Percentiles rank a stretch among this genome's conserved stretches.
phyloP scores from a whole-genome alignment of 37 sponge, comb jelly and placozoan genomes.

The Cliona cf. orientalis region DNA sequence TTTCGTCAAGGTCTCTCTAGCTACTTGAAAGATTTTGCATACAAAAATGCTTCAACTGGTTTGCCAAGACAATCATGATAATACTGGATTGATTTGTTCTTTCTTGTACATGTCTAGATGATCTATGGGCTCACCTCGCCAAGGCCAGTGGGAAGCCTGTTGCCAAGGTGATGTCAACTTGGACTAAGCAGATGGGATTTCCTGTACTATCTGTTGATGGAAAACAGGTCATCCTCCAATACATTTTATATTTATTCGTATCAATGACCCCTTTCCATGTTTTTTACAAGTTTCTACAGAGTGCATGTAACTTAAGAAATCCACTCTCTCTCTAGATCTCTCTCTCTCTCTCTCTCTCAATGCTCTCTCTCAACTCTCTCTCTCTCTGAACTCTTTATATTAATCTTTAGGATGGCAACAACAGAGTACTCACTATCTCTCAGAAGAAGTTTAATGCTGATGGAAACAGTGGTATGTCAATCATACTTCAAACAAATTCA shows the following conservation, averaged over 20 bases:
- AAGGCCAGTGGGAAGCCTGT: constrained; percentile 80
- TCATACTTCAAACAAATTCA: neutral
- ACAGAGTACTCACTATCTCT: constrained; percentile 54
- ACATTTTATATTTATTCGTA: no score
- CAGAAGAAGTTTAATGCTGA: constrained; percentile 90
- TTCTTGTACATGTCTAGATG: constrained; percentile 60
- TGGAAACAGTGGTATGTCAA: constrained; percentile 56
- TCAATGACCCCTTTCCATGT: no score
- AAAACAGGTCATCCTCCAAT: constrained; percentile 71
- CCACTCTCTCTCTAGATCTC: no score
- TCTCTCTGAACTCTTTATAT: neutral
- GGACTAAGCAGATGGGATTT: constrained; percentile 96
- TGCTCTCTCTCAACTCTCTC: no score
- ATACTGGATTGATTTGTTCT: neutral
- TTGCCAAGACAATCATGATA: neutral
- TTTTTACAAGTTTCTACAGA: no score
- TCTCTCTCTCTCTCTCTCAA: no score
- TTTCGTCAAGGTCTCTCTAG: constrained; percentile 84
- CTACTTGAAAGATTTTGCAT: constrained; percentile 72
- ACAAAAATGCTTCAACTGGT: constrained; percentile 84
- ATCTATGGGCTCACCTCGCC: constrained; percentile 77
- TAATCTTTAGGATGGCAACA: constrained; percentile 57
- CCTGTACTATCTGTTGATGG: constrained; percentile 83
- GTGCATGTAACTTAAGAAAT: no score
- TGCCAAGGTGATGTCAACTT: constrained; percentile 86